A percentile compares a stretch with the other conserved stretches of the same genome.
These are phyloP conservation scores for Fragum whitleyi DNA, from an alignment of 2,888 invertebrate species.

Conservation along the genomic window DNA sequence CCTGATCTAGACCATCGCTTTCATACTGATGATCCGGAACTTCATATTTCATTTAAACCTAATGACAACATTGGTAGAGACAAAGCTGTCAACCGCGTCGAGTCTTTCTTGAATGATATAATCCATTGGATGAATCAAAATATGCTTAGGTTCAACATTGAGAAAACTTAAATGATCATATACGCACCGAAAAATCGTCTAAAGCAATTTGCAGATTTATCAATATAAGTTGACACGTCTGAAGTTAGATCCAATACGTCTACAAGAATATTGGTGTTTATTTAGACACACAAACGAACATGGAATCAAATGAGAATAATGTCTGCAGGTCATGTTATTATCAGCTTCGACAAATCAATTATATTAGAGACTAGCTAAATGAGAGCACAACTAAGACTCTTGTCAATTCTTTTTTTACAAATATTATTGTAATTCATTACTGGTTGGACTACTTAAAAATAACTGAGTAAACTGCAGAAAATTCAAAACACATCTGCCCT, in stretches of 20 bases:
- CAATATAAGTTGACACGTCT: background rate
- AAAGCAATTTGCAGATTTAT: background rate
- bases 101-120: too few relatives aligned
- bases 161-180: background rate
- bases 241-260: background rate
- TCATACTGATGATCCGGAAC: background rate
- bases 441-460: too few relatives aligned
- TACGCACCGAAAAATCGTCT: background rate
- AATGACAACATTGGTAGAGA: background rate
- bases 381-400: too few relatives aligned
- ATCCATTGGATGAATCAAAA: too few relatives aligned
- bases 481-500: too few relatives aligned
- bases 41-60: background rate
- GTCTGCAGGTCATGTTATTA: conserved; percentile 17
- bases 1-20: conserved; percentile 15
- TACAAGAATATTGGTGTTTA: too few relatives aligned
- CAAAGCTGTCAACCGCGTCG: too few relatives aligned
- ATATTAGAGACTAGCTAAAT: too few relatives aligned
- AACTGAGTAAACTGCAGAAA: too few relatives aligned
- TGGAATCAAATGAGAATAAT: background rate
- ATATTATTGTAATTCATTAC: too few relatives aligned
- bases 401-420: too few relatives aligned
- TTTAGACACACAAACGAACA: background rate
- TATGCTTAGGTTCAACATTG: background rate
- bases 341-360: too few relatives aligned